Evolutionary conservation across 2,113 vertebrate species (phyloP), one percentile per base, ranked within the genome.

Genomic region (Cryptomyrus ogoouensis): DNA sequence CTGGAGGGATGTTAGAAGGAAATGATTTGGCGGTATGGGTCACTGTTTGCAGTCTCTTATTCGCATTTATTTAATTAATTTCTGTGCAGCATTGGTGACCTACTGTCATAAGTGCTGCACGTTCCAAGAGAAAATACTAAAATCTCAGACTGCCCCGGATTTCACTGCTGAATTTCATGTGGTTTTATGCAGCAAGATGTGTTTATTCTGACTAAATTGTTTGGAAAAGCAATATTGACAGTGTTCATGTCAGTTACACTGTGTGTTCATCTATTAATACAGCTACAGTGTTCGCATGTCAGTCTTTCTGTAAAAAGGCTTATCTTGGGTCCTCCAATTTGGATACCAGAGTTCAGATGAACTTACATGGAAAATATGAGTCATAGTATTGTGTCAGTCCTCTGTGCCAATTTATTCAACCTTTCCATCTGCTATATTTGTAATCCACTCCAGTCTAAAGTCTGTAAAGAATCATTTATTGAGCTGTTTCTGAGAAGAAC

Each of bases 321-420:
- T 44, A 39, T 84, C 83, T 84, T 84, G 21, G 83, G 83, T 47
- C 24, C 21, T 84, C 44, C 39, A 21, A 10, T 84, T 17, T 84
- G 39, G 44, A 46, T 47, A 46, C 19, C 21, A 47, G 80, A 44
- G 80, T 46, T 84, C 42, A 84, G 39, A 47, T 87, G 85, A 87
- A 87, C 50, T 53, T 35, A 53, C 27, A 87, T 35, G 85, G 85
- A 52, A 87, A 87, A 87, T 53, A 53, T 87, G 85, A 87, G 24
- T 87, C 85, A 87, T 21, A 19, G n/a, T 56, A 87, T 53, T 87
- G 85, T 87, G 44, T 53, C 10, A 2, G 24, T 53, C n/a, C 50
- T 49, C 85, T 21, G 85, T 39, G 85, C 49, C 85, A 87, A 17
- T 87, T 87, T 56, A 52, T 53, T 87, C 85, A 87, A 52, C 47